A percentile compares a stretch with the other conserved stretches of the same genome.
phyloP scores from a whole-genome alignment of 2,888 invertebrate genomes.

The Xestia c-nigrum region DNA sequence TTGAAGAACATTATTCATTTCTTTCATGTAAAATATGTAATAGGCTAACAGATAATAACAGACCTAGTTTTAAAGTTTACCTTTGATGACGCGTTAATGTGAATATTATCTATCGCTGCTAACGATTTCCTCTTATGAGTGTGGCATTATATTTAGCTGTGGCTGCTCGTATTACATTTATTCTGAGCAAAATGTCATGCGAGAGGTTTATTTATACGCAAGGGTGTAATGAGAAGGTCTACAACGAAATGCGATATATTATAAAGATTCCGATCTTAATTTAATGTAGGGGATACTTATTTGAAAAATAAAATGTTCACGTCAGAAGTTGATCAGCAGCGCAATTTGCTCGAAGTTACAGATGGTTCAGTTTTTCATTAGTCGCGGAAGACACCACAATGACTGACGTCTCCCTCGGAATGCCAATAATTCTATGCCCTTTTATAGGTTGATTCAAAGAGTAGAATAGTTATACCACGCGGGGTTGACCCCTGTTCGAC shows the following conservation, averaged over 20 bases:
- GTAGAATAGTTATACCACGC: too few species aligned
- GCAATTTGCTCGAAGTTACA: background rate
- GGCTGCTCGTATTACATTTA: slow-evolving; percentile 50
- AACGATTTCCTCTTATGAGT: slow-evolving; percentile 54
- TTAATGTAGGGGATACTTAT: background rate
- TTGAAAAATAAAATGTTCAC: background rate
- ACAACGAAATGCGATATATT: slow-evolving; percentile 19
- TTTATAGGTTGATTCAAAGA: background rate
- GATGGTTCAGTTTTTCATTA: background rate
- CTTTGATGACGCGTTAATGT: slow-evolving; percentile 46
- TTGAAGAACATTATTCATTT: background rate
- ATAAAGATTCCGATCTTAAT: background rate
- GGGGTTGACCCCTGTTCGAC: background rate
- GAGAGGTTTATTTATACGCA: slow-evolving; percentile 46
- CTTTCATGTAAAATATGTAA: background rate
- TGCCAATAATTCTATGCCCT: slow-evolving; percentile 5
- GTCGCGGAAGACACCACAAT: background rate
- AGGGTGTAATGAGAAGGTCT: slow-evolving; percentile 21
- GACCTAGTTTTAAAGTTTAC: slow-evolving; percentile 36
- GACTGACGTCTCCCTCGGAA: background rate
- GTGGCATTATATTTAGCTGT: slow-evolving; percentile 56
- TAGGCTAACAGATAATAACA: background rate
- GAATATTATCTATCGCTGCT: slow-evolving; percentile 56
- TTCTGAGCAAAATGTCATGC: slow-evolving; percentile 45
- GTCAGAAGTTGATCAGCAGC: background rate